Percentiles rank a stretch among this genome's conserved stretches.
Evolutionary conservation across 2,797 vertebrate species (phyloP).

Genomic region (Sebastiscus tertius): DNA sequence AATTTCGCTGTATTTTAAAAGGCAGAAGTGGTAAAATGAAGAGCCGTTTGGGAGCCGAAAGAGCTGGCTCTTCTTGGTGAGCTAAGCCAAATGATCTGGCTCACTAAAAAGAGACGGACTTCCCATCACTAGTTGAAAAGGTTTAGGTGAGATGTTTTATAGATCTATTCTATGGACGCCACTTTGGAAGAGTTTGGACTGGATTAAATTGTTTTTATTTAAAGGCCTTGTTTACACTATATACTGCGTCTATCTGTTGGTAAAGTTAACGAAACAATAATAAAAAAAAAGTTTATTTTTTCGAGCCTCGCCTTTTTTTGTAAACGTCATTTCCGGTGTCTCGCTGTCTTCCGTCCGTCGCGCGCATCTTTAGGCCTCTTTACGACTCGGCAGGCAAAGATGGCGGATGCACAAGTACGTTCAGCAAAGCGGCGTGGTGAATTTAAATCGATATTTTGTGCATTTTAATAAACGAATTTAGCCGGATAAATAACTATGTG

Average conservation of each 20-base stretch:
- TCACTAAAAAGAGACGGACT: too few relatives aligned
- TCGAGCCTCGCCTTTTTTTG: background rate
- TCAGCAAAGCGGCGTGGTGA: slow-evolving; percentile 65
- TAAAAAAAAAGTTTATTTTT: background rate
- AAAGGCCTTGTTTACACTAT: background rate
- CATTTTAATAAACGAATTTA: fast-evolving
- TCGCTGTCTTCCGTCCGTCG: slow-evolving; percentile 61
- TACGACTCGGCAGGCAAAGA: slow-evolving; percentile 85
- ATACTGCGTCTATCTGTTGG: background rate
- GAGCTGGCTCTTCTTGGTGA: too few relatives aligned
- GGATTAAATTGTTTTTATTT: background rate
- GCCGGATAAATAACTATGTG: fast-evolving
- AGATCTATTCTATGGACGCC: background rate
- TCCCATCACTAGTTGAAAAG: too few relatives aligned
- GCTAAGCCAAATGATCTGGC: too few relatives aligned
- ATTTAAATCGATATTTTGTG: slow-evolving; percentile 13
- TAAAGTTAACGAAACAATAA: background rate
- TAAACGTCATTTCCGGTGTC: slow-evolving; percentile 74
- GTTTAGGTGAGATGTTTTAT: background rate
- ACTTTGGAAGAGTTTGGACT: background rate
- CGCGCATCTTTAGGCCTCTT: slow-evolving; percentile 80
- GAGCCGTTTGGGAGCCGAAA: too few relatives aligned
- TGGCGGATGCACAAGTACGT: slow-evolving; percentile 87
- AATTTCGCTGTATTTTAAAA: too few relatives aligned
- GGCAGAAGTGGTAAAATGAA: too few relatives aligned